Conservation (phyloP, 2,888 invertebrate genomes). For the Parasteatoda lunata region DNA sequence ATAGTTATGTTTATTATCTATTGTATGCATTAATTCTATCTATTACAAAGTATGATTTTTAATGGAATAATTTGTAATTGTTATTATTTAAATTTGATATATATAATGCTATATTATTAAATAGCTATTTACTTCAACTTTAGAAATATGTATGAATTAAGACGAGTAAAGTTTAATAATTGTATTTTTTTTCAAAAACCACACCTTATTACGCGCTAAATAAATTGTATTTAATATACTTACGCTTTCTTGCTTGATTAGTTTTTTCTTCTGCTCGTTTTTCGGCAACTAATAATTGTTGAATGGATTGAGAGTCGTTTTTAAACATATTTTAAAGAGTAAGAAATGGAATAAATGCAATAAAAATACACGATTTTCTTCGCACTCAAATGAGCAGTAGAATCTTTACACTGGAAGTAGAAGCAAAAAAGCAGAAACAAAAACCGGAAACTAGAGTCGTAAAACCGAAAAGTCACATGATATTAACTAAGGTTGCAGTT, state of each 20-base stretch:
- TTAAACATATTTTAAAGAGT: slow-evolving; percentile 37
- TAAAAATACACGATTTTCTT: neutral
- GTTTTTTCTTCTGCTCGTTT: slow-evolving; percentile 99
- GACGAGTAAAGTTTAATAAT: neutral
- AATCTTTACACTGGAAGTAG: too few species aligned
- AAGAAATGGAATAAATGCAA: neutral
- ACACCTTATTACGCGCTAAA: neutral
- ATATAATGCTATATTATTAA: neutral
- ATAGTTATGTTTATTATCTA: too few species aligned
- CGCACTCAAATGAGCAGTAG: too few species aligned
- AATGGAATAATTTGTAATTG: neutral
- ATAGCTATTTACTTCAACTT: neutral
- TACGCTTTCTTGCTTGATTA: slow-evolving; percentile 97
- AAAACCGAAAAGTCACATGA: slow-evolving; percentile 18
- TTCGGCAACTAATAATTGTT: slow-evolving; percentile 96
- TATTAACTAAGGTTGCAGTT: neutral
- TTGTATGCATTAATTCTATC: too few species aligned
- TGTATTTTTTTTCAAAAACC: neutral
- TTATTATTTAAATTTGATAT: neutral
- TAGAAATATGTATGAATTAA: neutral
- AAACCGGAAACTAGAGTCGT: neutral
- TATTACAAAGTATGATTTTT: neutral
- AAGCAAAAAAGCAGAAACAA: neutral
- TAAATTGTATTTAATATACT: slow-evolving; percentile 76
- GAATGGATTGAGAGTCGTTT: slow-evolving; percentile 88